Evolutionary conservation across 2,888 invertebrate genomes (phyloP).

Genomic region (Leucophenga maculata): DNA sequence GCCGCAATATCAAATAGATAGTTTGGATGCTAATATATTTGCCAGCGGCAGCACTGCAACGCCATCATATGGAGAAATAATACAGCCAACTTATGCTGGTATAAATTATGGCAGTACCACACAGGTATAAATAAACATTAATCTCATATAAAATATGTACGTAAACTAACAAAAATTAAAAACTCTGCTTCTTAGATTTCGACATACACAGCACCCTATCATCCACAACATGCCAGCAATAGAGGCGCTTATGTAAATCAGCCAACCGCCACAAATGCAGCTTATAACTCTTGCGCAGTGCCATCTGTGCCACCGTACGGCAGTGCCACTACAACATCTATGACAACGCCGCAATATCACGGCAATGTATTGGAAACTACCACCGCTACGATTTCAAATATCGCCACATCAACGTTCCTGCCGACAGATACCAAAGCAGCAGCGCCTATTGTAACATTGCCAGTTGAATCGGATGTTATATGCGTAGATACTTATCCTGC

Average conservation of each 20-base stretch:
- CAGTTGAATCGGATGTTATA: slow-evolving; percentile 29
- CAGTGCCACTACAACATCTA: slow-evolving; percentile 64
- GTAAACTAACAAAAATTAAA: background rate
- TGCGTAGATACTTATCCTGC: slow-evolving; percentile 36
- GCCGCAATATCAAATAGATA: slow-evolving; percentile 51
- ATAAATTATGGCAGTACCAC: slow-evolving; percentile 55
- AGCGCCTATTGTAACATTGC: slow-evolving; percentile 23
- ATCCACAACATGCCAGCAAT: slow-evolving; percentile 16
- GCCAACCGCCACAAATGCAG: slow-evolving; percentile 28
- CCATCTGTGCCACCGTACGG: slow-evolving; percentile 65
- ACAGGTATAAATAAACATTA: slow-evolving; percentile 53
- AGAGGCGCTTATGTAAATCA: slow-evolving; percentile 29
- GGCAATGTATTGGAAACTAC: slow-evolving; percentile 55
- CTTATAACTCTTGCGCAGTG: slow-evolving; percentile 65
- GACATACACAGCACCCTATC: slow-evolving; percentile 39
- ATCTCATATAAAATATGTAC: background rate
- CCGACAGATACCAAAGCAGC: background rate
- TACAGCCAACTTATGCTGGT: slow-evolving; percentile 58
- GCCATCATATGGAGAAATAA: slow-evolving; percentile 65
- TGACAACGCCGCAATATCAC: slow-evolving; percentile 56
- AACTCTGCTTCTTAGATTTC: slow-evolving; percentile 33
- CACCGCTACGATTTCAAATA: slow-evolving; percentile 46
- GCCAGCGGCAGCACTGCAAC: slow-evolving; percentile 53
- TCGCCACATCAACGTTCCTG: slow-evolving; percentile 34
- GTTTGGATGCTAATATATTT: slow-evolving; percentile 60